A percentile compares a stretch with the other conserved stretches of the same genome.
These are phyloP conservation scores for Phymatocera aterrima DNA, from an alignment of 2,888 invertebrate species.

Conservation along the genomic window DNA sequence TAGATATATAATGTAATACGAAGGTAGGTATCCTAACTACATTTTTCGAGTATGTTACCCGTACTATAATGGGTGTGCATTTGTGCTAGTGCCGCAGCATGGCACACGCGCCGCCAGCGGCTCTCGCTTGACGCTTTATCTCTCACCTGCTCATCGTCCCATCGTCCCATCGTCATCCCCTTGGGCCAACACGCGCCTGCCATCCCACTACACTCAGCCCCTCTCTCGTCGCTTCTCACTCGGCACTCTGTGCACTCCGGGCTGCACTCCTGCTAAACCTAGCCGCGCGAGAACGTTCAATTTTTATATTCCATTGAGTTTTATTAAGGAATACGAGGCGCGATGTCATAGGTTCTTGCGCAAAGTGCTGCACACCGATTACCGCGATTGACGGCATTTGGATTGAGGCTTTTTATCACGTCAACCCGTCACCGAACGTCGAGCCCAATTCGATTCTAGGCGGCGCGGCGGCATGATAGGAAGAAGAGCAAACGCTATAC, in stretches of 20 bases:
- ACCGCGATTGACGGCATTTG: not conserved
- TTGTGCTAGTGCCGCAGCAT: not conserved
- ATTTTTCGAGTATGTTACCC: no score
- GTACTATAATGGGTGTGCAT: no score
- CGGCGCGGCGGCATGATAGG: not conserved
- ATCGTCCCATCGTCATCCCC: slow-evolving; percentile 29
- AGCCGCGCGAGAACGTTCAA: no score
- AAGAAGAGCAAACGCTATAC: no score
- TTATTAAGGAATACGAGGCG: not conserved
- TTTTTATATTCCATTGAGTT: not conserved
- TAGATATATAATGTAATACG: no score
- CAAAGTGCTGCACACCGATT: not conserved
- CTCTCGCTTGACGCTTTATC: slow-evolving; percentile 25
- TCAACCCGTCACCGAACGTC: slow-evolving; percentile 11
- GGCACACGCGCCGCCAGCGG: not conserved
- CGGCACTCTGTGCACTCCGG: not conserved
- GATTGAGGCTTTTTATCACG: not conserved
- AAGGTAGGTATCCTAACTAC: no score
- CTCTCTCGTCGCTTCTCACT: not conserved
- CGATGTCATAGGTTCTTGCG: no score
- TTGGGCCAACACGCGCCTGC: slow-evolving; percentile 10
- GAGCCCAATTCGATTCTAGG: not conserved
- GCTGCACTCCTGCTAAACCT: no score
- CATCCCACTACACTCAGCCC: not conserved
- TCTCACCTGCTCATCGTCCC: slow-evolving; percentile 33